phyloP scores from a whole-genome alignment of 2,888 invertebrate species.

The Brachypalpus laphriformis region DNA sequence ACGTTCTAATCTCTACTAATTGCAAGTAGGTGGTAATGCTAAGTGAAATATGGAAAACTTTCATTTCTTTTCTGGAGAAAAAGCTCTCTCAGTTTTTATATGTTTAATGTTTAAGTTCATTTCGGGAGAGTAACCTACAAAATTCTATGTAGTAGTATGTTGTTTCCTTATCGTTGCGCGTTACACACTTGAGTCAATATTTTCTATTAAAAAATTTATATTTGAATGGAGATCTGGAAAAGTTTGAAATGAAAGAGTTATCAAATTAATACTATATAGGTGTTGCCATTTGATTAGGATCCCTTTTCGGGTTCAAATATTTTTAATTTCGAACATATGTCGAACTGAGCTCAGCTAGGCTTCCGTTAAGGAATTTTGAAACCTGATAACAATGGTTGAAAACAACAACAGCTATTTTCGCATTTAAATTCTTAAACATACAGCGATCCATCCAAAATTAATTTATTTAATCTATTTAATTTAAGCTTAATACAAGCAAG shows the following conservation, averaged over 20 bases:
- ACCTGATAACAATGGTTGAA: no score
- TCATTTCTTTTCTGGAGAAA: neutral
- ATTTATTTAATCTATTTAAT: no score
- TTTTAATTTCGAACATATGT: no score
- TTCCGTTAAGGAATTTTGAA: no score
- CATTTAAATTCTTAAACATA: no score
- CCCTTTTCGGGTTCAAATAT: no score
- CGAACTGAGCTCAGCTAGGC: no score
- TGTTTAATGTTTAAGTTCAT: no score
- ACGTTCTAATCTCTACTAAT: neutral
- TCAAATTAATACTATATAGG: neutral
- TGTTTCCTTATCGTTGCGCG: neutral
- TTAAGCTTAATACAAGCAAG: no score
- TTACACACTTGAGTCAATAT: neutral
- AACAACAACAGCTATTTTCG: no score
- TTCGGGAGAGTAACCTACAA: neutral
- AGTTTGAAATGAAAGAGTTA: neutral
- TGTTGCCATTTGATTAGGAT: neutral
- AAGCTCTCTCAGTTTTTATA: neutral
- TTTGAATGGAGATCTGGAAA: neutral
- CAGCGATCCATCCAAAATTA: no score
- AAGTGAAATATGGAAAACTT: neutral
- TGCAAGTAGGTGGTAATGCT: neutral
- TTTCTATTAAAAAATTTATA: neutral
- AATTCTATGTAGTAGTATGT: neutral